phyloP scores from a whole-genome alignment of 1,140 invertebrate species.

The Asobara japonica region DNA sequence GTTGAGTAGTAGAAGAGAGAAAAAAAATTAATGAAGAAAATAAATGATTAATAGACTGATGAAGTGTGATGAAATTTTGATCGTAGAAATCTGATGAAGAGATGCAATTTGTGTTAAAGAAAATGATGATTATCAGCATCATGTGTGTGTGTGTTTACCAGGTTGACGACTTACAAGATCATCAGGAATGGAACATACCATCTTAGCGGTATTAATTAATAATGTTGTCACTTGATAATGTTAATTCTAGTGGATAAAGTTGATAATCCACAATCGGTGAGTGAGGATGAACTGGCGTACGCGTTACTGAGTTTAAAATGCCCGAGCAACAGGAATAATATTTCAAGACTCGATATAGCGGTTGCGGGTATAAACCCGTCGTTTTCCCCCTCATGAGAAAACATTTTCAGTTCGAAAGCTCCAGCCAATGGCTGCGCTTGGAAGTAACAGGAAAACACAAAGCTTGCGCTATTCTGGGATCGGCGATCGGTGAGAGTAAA shows the following conservation, averaged over 20 bases:
- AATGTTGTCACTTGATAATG: neutral
- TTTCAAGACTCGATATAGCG: conserved; percentile 60
- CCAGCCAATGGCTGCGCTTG: conserved; percentile 50
- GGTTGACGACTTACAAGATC: conserved; percentile 39
- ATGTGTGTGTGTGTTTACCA: conserved; percentile 36
- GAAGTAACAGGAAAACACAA: conserved; percentile 44
- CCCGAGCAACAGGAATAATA: conserved; percentile 54
- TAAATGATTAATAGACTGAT: too few species aligned
- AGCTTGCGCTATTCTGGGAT: conserved; percentile 50
- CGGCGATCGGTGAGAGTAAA: conserved; percentile 12
- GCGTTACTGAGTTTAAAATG: conserved; percentile 46
- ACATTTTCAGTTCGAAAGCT: conserved; percentile 20
- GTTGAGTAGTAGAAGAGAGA: too few species aligned
- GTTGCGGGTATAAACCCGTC: conserved; percentile 53
- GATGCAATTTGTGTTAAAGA: conserved; percentile 24
- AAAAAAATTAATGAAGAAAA: conserved; percentile 16
- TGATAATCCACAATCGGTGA: neutral
- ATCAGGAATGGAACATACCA: conserved; percentile 39
- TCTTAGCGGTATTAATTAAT: conserved; percentile 24
- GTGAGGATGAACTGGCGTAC: conserved; percentile 5
- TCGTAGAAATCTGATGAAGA: too few species aligned
- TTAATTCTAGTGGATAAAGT: neutral
- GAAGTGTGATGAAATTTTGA: conserved; percentile 1
- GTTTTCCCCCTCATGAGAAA: conserved; percentile 22
- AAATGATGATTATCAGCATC: conserved; percentile 7